Evolutionary conservation across 2,888 invertebrate species (phyloP), one percentile per base, ranked within the genome.

Genomic region (Cryptocephalus moraei): DNA sequence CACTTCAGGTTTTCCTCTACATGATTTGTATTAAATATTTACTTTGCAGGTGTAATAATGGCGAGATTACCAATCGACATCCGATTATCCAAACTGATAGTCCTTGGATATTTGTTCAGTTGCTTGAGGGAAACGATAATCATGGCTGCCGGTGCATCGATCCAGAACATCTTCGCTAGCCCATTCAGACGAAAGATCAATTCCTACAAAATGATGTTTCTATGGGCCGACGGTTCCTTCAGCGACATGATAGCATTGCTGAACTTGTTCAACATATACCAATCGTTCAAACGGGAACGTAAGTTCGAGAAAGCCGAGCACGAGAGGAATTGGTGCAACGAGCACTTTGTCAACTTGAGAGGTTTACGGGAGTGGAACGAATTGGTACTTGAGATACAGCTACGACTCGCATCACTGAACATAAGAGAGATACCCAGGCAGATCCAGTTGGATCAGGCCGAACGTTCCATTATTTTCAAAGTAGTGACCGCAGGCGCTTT

Each of bases 141-240:
- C 46, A 94, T 96, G 88, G 91, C 87, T 54, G 88, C 91, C 45
- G 85, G 88, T 0, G 77, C 92, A 74, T 82, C 87, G 1, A 78
- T 87, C 8, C 88, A 87, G 61, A 86, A 82, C 55, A 73, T 94
- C 45, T 93, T 92, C 65, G 79, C 80, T 49, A 79, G 77, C 49
- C 84, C 86, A 0, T 88, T 85, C 67, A 77, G 80, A 44, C 77
- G 82, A 56, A 74, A 80, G 43, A 65, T 90, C 43, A 75, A 80
- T 44, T 81, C 84, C 0, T 91, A 84, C 67, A 80, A 82, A 58
- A 81, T 85, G 10, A 86, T 87, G 64, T 69, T 91, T 12, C 73
- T 79, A 0, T 95, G 91, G 89, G 81, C 93, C 0, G 82, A 84
- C 63, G 82, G 84, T 1, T 86, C 90, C 0, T 78, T 82, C 69